These are phyloP conservation scores for Serilophus lunatus DNA, from an alignment of 2,113 vertebrate species.

Conservation along the genomic window DNA sequence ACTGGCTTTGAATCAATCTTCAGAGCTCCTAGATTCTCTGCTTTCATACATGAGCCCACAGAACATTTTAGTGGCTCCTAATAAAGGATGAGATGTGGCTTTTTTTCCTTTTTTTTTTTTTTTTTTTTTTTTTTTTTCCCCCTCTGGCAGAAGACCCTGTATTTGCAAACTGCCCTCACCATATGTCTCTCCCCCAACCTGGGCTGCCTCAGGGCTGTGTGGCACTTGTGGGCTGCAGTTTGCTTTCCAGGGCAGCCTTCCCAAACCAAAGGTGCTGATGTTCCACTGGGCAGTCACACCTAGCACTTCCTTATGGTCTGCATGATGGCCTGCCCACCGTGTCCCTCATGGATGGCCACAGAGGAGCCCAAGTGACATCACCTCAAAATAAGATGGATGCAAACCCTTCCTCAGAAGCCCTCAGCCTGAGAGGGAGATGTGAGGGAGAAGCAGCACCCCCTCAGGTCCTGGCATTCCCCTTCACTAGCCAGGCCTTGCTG, in stretches of 20 bases:
- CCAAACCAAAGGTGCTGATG: neutral
- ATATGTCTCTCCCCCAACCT: neutral
- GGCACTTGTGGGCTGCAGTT: rapidly evolving
- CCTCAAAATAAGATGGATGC: neutral
- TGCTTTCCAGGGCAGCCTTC: neutral
- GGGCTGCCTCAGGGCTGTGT: neutral
- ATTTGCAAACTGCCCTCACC: neutral
- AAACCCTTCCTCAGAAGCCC: neutral
- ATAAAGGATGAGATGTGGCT: neutral
- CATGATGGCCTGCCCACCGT: rapidly evolving
- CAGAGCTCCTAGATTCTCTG: neutral
- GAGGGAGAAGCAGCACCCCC: neutral
- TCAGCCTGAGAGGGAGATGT: neutral
- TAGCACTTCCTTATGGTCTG: neutral
- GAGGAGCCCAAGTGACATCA: rapidly evolving
- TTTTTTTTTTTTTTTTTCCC: rapidly evolving
- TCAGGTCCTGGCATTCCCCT: rapidly evolving
- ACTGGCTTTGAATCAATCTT: conserved; percentile 9
- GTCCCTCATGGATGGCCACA: rapidly evolving
- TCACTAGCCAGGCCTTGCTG: neutral
- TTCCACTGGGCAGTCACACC: neutral
- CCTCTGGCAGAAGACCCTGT: neutral
- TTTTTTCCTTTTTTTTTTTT: neutral
- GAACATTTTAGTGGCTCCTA: neutral
- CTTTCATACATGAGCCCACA: neutral